phyloP scores from a whole-genome alignment of 2,113 vertebrate species.

The Oryzias celebensis region DNA sequence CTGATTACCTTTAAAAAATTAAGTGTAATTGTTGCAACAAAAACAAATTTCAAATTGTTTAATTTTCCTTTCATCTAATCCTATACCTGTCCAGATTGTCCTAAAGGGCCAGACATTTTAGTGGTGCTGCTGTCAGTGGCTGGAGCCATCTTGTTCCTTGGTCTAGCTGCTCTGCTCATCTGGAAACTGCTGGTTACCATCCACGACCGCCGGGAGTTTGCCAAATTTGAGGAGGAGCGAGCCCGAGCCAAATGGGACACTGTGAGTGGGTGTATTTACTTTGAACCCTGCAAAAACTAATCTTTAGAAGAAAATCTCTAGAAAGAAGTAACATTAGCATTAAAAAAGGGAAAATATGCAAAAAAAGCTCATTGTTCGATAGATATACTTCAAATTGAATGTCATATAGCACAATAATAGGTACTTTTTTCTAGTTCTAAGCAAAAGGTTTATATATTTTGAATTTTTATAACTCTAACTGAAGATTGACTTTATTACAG shows the following conservation, averaged over 20 bases:
- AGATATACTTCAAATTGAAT: too few species aligned
- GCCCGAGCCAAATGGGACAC: slow-evolving; percentile 94
- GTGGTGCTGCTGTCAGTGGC: slow-evolving; percentile 91
- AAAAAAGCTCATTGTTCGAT: too few species aligned
- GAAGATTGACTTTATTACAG: too few species aligned
- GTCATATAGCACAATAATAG: too few species aligned
- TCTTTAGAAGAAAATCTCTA: too few species aligned
- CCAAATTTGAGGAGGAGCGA: slow-evolving; percentile 94
- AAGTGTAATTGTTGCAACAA: neutral
- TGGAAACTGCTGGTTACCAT: slow-evolving; percentile 98
- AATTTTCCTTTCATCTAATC: slow-evolving; percentile 25
- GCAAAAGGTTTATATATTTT: too few species aligned
- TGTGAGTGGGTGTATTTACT: slow-evolving; percentile 73
- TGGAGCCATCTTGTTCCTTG: slow-evolving; percentile 89
- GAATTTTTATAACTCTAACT: too few species aligned
- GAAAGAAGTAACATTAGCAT: too few species aligned
- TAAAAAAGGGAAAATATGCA: too few species aligned
- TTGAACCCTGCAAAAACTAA: too few species aligned
- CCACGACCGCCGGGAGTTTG: slow-evolving; percentile 93
- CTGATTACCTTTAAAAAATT: slow-evolving; percentile 9
- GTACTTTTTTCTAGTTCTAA: too few species aligned
- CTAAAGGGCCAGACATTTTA: slow-evolving; percentile 88
- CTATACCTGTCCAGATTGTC: slow-evolving; percentile 81
- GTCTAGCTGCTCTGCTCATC: slow-evolving; percentile 87
- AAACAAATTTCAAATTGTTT: neutral